Conservation (phyloP, 2,113 vertebrate species). For the Hydropotes inermis region DNA sequence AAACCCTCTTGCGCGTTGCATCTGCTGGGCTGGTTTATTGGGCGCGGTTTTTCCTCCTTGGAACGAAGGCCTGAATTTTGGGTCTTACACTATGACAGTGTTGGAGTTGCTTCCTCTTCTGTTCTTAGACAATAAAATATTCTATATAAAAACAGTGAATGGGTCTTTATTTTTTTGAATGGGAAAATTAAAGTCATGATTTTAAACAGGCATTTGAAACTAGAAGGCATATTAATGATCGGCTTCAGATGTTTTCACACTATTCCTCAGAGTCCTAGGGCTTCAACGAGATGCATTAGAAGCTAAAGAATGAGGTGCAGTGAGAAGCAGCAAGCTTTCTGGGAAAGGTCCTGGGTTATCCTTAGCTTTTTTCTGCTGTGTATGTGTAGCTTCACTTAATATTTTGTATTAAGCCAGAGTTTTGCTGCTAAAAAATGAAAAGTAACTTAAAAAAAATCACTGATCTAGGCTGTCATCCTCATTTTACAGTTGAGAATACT, state of each 20-base stretch:
- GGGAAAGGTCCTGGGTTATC: background rate
- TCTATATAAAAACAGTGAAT: background rate
- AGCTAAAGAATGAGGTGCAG: background rate
- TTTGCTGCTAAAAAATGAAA: background rate
- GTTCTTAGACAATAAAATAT: background rate
- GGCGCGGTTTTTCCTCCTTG: too few species aligned
- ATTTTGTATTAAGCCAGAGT: background rate
- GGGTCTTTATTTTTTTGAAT: background rate
- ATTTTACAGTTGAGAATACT: background rate
- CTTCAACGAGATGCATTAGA: background rate
- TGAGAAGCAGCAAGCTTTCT: background rate
- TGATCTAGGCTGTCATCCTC: background rate
- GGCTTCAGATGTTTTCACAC: background rate
- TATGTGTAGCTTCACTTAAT: background rate
- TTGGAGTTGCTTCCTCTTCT: conserved; percentile 27
- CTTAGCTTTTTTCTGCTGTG: background rate
- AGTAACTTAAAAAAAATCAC: background rate
- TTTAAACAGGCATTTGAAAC: conserved; percentile 23
- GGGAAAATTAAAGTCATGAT: background rate
- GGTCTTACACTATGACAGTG: too few species aligned
- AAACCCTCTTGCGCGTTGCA: too few species aligned
- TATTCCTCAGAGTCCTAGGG: background rate
- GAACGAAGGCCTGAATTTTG: too few species aligned
- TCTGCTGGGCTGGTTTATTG: too few species aligned
- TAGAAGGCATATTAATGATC: background rate